Conservation (phyloP, 2,113 vertebrate genomes). For the Cranoglanis bouderius region DNA sequence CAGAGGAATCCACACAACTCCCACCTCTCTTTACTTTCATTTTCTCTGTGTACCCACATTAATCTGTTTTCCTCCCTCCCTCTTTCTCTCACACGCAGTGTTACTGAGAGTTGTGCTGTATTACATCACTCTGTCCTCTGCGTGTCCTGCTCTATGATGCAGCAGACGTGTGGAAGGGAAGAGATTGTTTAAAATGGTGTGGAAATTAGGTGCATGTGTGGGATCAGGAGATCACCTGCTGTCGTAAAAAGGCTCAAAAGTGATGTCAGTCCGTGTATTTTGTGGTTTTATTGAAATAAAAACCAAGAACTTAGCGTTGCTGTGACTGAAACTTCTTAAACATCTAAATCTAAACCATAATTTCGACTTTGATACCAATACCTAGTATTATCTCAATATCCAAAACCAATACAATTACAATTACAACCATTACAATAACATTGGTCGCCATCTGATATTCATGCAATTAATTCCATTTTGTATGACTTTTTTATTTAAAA, state of each 20-base stretch:
- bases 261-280: neutral
- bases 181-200: conserved; percentile 13
- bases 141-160: conserved; percentile 43
- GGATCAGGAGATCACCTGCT: neutral
- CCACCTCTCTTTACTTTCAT: conserved; percentile 19
- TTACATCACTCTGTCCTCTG: conserved; percentile 58
- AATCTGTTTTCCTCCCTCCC: neutral
- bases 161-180: conserved; percentile 31
- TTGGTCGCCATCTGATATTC: neutral
- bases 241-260: too few species aligned
- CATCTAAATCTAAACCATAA: neutral
- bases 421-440: neutral
- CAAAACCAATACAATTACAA: neutral
- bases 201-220: neutral
- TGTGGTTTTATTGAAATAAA: neutral
- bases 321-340: neutral
- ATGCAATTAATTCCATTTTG: neutral
- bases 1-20: conserved; percentile 8
- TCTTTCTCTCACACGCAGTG: neutral
- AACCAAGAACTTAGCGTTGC: neutral
- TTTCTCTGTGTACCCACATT: neutral
- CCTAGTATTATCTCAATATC: neutral
- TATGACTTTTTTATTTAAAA: too few species aligned
- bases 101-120: conserved; percentile 45
- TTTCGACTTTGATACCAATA: neutral